Conservation (phyloP, 2,888 invertebrate species). For the Polyommatus iphigenia region DNA sequence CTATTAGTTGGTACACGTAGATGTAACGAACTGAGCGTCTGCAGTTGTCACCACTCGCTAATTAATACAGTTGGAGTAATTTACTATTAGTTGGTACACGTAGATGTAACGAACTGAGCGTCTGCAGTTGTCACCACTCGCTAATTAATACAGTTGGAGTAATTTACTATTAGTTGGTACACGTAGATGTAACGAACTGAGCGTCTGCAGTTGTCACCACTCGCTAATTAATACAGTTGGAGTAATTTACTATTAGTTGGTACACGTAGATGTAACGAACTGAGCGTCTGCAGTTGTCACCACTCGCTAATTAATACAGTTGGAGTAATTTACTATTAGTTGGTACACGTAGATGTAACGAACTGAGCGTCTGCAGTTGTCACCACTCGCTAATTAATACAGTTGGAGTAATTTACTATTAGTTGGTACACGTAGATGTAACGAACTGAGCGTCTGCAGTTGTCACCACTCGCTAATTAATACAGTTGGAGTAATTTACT, state of each 20-base stretch:
- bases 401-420: neutral
- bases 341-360: neutral
- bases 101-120: neutral
- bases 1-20: neutral
- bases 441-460: neutral
- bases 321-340: neutral
- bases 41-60: neutral
- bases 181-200: neutral
- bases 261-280: neutral
- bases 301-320: neutral
- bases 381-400: neutral
- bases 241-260: neutral
- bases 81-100: neutral
- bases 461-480: neutral
- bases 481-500: neutral
- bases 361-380: neutral
- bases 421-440: neutral
- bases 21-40: neutral
- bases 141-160: slow-evolving; percentile 7
- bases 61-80: slow-evolving; percentile 8
- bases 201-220: neutral
- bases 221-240: neutral
- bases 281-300: neutral
- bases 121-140: neutral
- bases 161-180: neutral